These are phyloP conservation scores for Tyria jacobaeae DNA, from an alignment of 2,888 invertebrate species.

Conservation along the genomic window DNA sequence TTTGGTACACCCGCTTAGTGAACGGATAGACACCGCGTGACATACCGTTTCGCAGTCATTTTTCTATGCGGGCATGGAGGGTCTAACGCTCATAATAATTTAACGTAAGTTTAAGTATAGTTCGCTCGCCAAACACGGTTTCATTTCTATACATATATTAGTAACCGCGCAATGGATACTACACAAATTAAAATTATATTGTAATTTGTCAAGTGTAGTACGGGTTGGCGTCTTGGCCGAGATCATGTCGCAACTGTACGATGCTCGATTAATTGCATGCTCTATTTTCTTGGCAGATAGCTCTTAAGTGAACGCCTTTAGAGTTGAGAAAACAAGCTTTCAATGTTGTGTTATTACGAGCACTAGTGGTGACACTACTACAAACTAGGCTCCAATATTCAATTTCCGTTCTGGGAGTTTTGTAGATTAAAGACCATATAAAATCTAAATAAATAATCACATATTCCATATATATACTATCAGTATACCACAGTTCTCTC, in stretches of 20 bases:
- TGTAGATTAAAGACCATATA: conserved; percentile 27
- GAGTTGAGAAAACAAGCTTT: conserved; percentile 57
- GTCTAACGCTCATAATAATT: conserved; percentile 30
- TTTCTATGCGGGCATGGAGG: conserved; percentile 59
- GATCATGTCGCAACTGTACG: conserved; percentile 68
- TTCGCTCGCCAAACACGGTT: conserved; percentile 44
- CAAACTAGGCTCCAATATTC: conserved; percentile 46
- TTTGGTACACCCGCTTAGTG: conserved; percentile 54
- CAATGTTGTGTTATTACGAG: conserved; percentile 42
- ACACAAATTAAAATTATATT: conserved; percentile 37
- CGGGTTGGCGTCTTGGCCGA: conserved; percentile 53
- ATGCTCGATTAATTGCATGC: conserved; percentile 74
- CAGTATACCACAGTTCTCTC: too few relatives aligned
- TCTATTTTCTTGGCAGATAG: conserved; percentile 67
- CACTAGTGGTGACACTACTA: conserved; percentile 51
- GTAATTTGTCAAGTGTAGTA: conserved; percentile 49
- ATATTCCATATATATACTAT: too few relatives aligned
- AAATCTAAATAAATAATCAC: not conserved
- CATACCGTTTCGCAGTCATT: conserved; percentile 69
- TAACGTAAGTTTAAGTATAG: conserved; percentile 26
- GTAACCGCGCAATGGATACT: conserved; percentile 45
- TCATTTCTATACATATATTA: not conserved
- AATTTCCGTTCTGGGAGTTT: conserved; percentile 33
- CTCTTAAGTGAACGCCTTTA: conserved; percentile 54
- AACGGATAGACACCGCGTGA: conserved; percentile 67